Percentiles rank a stretch among this genome's conserved stretches.
phyloP scores from a whole-genome alignment of 2,888 invertebrate genomes.

The Beris chalybata region DNA sequence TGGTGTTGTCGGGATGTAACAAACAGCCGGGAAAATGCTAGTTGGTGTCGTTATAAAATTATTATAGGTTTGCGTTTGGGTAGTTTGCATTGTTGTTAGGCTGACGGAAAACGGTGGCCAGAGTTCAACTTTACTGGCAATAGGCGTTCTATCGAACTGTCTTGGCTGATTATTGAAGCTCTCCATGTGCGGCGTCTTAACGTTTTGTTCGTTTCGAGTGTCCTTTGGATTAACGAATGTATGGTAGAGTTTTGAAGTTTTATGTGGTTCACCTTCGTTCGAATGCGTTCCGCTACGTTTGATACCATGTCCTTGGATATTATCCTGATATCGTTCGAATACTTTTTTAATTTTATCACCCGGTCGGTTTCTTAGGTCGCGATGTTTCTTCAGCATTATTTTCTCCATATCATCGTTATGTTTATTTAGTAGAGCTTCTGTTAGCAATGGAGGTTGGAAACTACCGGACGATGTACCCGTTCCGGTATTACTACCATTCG shows the following conservation, averaged over 20 bases:
- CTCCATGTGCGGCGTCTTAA: slow-evolving; percentile 39
- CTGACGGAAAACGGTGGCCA: slow-evolving; percentile 66
- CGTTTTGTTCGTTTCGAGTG: slow-evolving; percentile 40
- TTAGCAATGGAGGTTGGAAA: slow-evolving; percentile 61
- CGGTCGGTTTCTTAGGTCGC: slow-evolving; percentile 62
- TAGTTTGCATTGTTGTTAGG: slow-evolving; percentile 49
- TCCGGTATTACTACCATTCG: slow-evolving; percentile 57
- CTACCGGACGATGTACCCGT: slow-evolving; percentile 54
- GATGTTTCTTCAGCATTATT: slow-evolving; percentile 70
- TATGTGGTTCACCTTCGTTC: slow-evolving; percentile 63
- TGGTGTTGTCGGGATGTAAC: slow-evolving; percentile 60
- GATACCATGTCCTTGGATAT: slow-evolving; percentile 58
- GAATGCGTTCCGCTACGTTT: slow-evolving; percentile 67
- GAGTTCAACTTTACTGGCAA: slow-evolving; percentile 53
- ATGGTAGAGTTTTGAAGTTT: slow-evolving; percentile 61
- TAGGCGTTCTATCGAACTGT: slow-evolving; percentile 22
- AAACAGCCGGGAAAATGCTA: slow-evolving; percentile 60
- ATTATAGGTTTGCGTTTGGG: slow-evolving; percentile 46
- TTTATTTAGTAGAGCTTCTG: slow-evolving; percentile 65
- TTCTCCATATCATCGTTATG: slow-evolving; percentile 86
- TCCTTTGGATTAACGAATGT: slow-evolving; percentile 41
- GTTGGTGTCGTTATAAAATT: slow-evolving; percentile 49
- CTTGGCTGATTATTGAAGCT: slow-evolving; percentile 1
- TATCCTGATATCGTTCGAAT: slow-evolving; percentile 49
- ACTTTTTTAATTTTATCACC: slow-evolving; percentile 56